phyloP scores from a whole-genome alignment of 30 jellyfish, hydroid and myxozoan genomes.

The Euphysa ruthae region DNA sequence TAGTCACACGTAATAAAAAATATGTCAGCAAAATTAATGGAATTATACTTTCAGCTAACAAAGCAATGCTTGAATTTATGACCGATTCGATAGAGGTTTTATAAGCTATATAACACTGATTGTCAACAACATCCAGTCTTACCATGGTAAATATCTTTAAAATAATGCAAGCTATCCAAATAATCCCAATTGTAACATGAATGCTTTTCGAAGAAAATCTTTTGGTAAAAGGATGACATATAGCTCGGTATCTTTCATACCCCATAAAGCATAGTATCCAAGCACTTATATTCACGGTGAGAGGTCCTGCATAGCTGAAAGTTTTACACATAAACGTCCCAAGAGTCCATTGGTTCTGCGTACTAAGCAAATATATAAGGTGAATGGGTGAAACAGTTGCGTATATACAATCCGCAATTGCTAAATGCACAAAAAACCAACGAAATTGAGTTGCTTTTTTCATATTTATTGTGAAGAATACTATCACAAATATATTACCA shows the following conservation, averaged over 20 bases:
- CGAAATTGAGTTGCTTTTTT: conserved; percentile 18
- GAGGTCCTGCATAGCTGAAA: conserved; percentile 5
- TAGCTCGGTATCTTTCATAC: conserved; percentile 23
- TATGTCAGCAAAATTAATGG: conserved; percentile 13
- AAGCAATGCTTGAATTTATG: not conserved
- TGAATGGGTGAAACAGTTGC: conserved; percentile 13
- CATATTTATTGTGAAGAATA: conserved; percentile 21
- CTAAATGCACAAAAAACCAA: conserved; percentile 18
- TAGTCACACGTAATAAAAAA: not conserved
- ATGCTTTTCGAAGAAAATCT: not conserved
- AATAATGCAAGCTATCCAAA: conserved; percentile 10
- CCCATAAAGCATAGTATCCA: conserved; percentile 26
- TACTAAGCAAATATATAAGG: not conserved
- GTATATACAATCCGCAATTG: conserved; percentile 15
- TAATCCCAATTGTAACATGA: not conserved
- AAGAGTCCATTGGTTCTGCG: not conserved
- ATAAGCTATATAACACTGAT: not conserved
- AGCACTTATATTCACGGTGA: conserved; percentile 23
- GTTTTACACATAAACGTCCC: not conserved
- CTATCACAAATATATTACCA: conserved; percentile 19
- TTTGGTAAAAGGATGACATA: conserved; percentile 11
- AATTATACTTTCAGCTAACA: conserved; percentile 12
- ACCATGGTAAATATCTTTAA: not conserved
- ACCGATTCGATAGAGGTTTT: not conserved
- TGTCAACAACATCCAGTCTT: not conserved